Base-by-base conservation (phyloP, 1,140 invertebrate genomes). In the Holotrichia oblita region DNA sequence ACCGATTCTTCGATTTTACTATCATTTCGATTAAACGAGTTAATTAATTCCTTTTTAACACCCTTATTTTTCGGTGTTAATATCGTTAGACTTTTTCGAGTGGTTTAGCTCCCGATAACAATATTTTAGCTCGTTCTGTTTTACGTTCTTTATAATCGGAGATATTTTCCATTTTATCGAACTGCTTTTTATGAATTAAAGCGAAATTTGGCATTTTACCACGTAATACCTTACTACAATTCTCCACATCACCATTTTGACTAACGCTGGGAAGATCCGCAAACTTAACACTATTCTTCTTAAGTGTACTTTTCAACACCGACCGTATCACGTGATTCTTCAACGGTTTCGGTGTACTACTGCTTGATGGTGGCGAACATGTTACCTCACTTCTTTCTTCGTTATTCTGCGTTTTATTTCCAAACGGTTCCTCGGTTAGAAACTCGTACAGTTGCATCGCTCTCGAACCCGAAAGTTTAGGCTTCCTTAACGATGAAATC, bases 91-190 rank as follows among this genome's bases (percentile, higher is more conserved):
- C 8, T 27, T 10, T 10, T 27, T 74, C 40, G 0, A 40, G 6
- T 17, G 34, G 73, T 41, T 74, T 74, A 0, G n/a, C 12, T 10
- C 73, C 73, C n/a, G 73, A 74, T 4, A 74, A 40, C n/a, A 74
- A 48, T n/a, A 74, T 12, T 41, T 41, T 74, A 10, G 73, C 42
- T 2, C 73, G 17, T 42, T 74, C 73, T 2, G 12, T 22, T 17
- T 74, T 74, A 6, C 73, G 6, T 2, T 74, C 9, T 2, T 48
- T 14, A 48, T 74, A 48, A 20, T 74, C 73, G n/a, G 40, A 42
- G 9, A 74, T 74, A 74, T 74, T 48, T 17, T 74, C 73, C 73
- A 74, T 74, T 17, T 74, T 74, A 10, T 74, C 20, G 9, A 74
- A 74, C 0, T 9, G 24, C 41, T 74, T 74, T 34, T 74, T 40